phyloP scores from a whole-genome alignment of 2,113 vertebrate genomes.

The Sinocyclocheilus grahami region DNA sequence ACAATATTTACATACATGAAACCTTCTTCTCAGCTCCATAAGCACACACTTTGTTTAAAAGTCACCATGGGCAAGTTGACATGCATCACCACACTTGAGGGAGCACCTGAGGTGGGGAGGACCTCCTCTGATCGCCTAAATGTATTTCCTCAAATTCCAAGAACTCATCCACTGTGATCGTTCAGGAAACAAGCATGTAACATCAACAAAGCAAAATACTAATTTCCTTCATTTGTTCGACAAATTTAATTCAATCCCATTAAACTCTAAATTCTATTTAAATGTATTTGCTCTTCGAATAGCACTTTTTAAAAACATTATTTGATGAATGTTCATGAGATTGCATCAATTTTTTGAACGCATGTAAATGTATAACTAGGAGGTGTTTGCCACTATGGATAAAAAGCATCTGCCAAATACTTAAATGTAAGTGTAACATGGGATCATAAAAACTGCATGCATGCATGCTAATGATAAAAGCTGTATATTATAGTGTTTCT shows the following conservation, averaged over 20 bases:
- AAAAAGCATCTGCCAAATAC: background rate
- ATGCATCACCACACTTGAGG: background rate
- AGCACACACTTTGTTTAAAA: background rate
- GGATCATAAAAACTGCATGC: background rate
- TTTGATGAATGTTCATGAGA: background rate
- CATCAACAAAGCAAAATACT: background rate
- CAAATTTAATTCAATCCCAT: background rate
- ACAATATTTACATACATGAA: conserved; percentile 53
- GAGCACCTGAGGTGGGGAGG: background rate
- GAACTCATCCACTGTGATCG: background rate
- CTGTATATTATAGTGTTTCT: background rate
- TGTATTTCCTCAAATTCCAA: background rate
- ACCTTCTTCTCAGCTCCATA: background rate
- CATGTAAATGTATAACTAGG: no score
- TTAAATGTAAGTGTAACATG: background rate
- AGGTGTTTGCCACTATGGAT: background rate
- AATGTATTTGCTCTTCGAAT: background rate
- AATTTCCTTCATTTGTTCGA: background rate
- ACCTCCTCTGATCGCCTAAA: conserved; percentile 3
- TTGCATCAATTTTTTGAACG: background rate
- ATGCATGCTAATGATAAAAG: background rate
- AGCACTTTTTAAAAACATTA: background rate
- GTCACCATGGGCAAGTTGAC: background rate
- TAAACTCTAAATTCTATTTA: background rate
- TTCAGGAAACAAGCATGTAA: background rate